Conservation (phyloP, 2,888 invertebrate genomes). For the Cheilosia vulpina region DNA sequence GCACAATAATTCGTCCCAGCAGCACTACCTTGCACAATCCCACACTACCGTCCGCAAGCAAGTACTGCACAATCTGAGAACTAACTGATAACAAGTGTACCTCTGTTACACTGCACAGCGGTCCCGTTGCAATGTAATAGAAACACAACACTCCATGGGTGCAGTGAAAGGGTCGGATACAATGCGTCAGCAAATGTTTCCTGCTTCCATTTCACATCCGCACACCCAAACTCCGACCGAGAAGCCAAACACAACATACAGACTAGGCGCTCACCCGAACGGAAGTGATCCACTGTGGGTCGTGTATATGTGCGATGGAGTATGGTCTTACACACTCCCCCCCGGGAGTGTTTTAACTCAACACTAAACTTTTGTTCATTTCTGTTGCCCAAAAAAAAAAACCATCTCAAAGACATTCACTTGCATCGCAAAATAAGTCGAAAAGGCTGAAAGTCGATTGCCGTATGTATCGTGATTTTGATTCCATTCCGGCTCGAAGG, state of each 20-base stretch:
- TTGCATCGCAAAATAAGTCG: conserved; percentile 12
- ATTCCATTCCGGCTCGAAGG: conserved; percentile 48
- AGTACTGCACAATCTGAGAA: conserved; percentile 45
- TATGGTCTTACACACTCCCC: neutral
- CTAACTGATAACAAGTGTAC: conserved; percentile 66
- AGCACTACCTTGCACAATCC: conserved; percentile 6
- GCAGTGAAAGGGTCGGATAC: conserved; percentile 54
- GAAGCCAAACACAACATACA: conserved; percentile 14
- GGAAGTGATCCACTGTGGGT: conserved; percentile 48
- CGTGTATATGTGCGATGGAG: conserved; percentile 23
- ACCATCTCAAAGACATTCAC: conserved; percentile 30
- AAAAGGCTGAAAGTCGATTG: conserved; percentile 17
- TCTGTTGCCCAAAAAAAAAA: neutral
- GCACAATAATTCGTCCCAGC: conserved; percentile 6
- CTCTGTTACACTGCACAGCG: neutral
- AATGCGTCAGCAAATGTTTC: conserved; percentile 73
- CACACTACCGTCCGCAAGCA: conserved; percentile 17
- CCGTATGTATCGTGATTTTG: conserved; percentile 36
- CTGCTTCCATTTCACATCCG: conserved; percentile 69
- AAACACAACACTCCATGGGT: conserved; percentile 47
- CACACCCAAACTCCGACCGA: conserved; percentile 1
- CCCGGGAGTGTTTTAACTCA: conserved; percentile 41
- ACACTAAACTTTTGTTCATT: conserved; percentile 51
- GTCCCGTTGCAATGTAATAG: conserved; percentile 35
- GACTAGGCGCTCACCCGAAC: conserved; percentile 61